Evolutionary conservation across 2,888 invertebrate genomes (phyloP).

Genomic region (Rhabditoides inermis): DNA sequence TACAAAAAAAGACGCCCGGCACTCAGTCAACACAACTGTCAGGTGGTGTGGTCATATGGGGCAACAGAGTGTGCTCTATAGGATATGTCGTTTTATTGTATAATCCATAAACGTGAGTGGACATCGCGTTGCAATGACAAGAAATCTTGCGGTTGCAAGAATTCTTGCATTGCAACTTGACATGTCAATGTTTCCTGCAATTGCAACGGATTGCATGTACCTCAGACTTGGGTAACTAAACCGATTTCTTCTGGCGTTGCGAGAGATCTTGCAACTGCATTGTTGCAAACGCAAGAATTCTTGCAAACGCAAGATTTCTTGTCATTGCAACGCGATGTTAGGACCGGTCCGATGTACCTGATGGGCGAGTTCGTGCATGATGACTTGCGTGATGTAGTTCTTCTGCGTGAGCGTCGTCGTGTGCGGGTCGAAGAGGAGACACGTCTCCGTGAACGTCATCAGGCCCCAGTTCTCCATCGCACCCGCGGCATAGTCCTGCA

Average conservation of each 20-base stretch:
- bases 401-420: slow-evolving; percentile 71
- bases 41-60: background rate
- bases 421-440: slow-evolving; percentile 67
- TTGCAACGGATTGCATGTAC: too few species aligned
- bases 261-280: background rate
- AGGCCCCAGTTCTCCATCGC: slow-evolving; percentile 95
- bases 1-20: too few species aligned
- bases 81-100: background rate
- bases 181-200: too few species aligned
- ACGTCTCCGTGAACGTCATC: slow-evolving; percentile 64
- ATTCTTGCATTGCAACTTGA: too few species aligned
- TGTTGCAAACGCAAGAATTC: background rate
- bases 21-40: too few species aligned
- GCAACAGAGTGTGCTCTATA: background rate
- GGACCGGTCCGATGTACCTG: slow-evolving; percentile 59
- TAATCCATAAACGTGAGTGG: background rate
- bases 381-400: slow-evolving; percentile 70
- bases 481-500: slow-evolving; percentile 79
- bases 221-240: too few species aligned
- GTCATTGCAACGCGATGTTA: too few species aligned
- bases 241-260: background rate
- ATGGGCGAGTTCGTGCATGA: slow-evolving; percentile 87
- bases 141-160: too few species aligned
- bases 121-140: too few species aligned
- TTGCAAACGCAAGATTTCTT: too few species aligned